Percentiles rank a stretch among this genome's conserved stretches.
These are phyloP conservation scores for Apogon hyalosoma DNA, from an alignment of 2,797 vertebrate species.

Conservation along the genomic window DNA sequence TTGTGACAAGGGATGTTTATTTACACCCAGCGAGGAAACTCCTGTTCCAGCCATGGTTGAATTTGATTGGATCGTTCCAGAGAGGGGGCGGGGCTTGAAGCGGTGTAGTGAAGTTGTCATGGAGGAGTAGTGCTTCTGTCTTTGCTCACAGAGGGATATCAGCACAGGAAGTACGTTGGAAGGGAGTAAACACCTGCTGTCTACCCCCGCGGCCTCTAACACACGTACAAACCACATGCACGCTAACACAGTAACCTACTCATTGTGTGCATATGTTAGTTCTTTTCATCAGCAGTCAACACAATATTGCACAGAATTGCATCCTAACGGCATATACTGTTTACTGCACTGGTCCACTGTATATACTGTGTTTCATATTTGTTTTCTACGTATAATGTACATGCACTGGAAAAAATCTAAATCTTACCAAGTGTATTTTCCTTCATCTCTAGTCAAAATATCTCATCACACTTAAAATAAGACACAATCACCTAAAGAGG, in stretches of 20 bases:
- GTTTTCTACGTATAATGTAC: no score
- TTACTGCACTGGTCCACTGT: no score
- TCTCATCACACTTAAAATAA: no score
- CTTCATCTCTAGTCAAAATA: no score
- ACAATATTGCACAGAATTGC: not conserved
- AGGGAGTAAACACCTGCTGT: conserved; percentile 83
- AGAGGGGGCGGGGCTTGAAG: conserved; percentile 34
- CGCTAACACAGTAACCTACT: conserved; percentile 41
- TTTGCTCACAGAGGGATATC: conserved; percentile 57
- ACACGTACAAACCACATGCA: conserved; percentile 51
- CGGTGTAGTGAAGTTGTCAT: conserved; percentile 50
- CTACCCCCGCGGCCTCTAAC: conserved; percentile 25
- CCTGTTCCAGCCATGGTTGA: not conserved
- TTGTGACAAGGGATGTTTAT: conserved; percentile 21
- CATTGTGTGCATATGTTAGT: not conserved
- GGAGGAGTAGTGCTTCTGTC: conserved; percentile 45
- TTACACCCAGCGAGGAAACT: conserved; percentile 20
- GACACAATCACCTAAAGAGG: no score
- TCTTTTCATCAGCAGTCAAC: conserved; percentile 59
- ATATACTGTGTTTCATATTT: no score
- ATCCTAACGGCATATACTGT: not conserved
- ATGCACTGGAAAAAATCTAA: no score
- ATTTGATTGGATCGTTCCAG: conserved; percentile 30
- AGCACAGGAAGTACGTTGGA: conserved; percentile 83
- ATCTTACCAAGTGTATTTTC: no score